These are phyloP conservation scores for Cheumatopsyche charites DNA, from an alignment of 1,140 invertebrate species.

Conservation along the genomic window DNA sequence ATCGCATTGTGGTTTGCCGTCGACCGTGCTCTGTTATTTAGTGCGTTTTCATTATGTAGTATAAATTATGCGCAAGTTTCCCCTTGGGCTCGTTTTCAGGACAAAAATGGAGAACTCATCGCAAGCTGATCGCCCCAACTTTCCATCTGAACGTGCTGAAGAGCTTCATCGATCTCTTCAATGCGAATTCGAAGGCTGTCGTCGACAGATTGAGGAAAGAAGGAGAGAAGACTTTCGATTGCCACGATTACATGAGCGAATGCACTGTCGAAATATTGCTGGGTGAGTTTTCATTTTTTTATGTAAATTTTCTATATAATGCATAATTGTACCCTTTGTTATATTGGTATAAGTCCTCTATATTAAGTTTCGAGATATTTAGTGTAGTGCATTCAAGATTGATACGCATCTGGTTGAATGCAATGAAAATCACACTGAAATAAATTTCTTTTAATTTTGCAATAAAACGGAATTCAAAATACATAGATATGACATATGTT, in stretches of 20 bases:
- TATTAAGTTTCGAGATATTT: too few species aligned
- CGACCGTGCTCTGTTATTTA: background rate
- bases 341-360: too few species aligned
- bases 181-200: constrained; percentile 74
- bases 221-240: constrained; percentile 71
- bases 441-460: too few species aligned
- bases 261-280: constrained; percentile 81
- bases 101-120: constrained; percentile 79
- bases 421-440: too few species aligned
- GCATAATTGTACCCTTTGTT: too few species aligned
- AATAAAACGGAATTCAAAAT: too few species aligned
- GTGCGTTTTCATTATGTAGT: background rate
- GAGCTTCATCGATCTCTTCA: constrained; percentile 82
- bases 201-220: constrained; percentile 72
- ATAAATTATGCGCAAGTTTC: background rate
- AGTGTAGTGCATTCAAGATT: too few species aligned
- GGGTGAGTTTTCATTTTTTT: constrained; percentile 58
- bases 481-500: too few species aligned
- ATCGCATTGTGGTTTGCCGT: too few species aligned
- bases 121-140: constrained; percentile 81
- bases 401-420: too few species aligned
- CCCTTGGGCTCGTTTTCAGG: constrained; percentile 56
- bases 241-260: constrained; percentile 84
- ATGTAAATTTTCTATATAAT: too few species aligned
- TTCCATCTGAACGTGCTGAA: constrained; percentile 85